A percentile compares a stretch with the other conserved stretches of the same genome.
Conservation (phyloP, 1,140 invertebrate species). For the Lysiphlebus fabarum region DNA sequence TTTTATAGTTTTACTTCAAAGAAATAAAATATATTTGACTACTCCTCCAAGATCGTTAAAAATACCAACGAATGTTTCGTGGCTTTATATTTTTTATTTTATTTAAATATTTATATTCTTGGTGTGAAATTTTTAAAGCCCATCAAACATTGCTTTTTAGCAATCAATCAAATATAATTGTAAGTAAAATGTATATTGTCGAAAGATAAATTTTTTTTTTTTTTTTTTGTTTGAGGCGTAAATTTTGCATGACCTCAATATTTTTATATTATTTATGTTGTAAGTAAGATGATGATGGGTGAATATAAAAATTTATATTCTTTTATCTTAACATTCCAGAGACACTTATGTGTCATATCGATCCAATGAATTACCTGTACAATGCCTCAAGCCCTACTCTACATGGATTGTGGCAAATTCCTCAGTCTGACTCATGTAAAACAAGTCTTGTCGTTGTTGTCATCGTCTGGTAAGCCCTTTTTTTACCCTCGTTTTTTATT, state of each 20-base stretch:
- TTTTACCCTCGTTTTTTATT: background rate
- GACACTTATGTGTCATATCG: conserved; percentile 25
- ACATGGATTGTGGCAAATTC: conserved; percentile 16
- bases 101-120: background rate
- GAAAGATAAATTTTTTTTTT: background rate
- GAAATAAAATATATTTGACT: no score
- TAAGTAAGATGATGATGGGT: background rate
- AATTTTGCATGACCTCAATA: background rate
- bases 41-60: no score
- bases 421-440: conserved; percentile 19
- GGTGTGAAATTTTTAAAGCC: background rate
- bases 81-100: no score
- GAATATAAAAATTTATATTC: background rate
- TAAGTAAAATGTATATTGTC: background rate
- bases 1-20: no score
- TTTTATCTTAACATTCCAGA: conserved; percentile 21
- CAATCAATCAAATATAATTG: conserved; percentile 7
- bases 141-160: background rate
- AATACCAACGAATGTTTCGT: no score
- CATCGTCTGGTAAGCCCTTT: background rate
- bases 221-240: background rate
- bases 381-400: background rate
- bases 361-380: conserved; percentile 19
- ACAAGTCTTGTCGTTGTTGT: background rate
- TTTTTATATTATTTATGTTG: background rate